Base-by-base conservation (phyloP, 2,888 invertebrate species). In the Melanargia galathea region DNA sequence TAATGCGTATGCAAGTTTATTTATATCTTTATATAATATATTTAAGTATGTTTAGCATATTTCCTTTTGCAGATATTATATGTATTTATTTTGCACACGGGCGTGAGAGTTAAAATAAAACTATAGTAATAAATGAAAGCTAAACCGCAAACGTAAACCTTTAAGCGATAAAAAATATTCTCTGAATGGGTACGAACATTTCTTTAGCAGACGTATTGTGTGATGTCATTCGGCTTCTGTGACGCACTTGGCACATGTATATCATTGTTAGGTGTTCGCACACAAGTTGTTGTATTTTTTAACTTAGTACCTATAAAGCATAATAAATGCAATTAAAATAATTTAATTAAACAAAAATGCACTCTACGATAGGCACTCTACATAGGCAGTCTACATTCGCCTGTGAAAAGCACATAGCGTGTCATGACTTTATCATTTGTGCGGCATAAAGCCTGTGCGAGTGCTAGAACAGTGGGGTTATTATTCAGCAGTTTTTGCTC, bases 401-500 rank as follows among this genome's bases (percentile, higher is more conserved):
- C 79, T 80, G 80, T 81, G 76, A 82, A 83, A 82, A 81, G 78
- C 78, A 77, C 74, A 78, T 64, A 78, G 77, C 75, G 80, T 79
- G 80, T 77, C 76, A 77, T 80, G 80, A 82, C 82, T 86, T 75
- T 81, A 82, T 84, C 78, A 86, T 86, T 65, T 57, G 45, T 60
- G 81, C 74, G 75, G 75, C 75, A 81, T 79, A 81, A 81, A 83
- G 81, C 83, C 79, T 77, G 75, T 75, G 74, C 76, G 77, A 77
- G 76, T 66, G 68, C 71, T 81, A 79, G 78, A 81, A 79, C 74
- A 77, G 79, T 80, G 79, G 80, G 81, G 80, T 83, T 83, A 83
- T 89, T 87, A 87, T 84, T 86, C 86, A 86, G 86, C 84, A 84
- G 82, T 89, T 88, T 88, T 87, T 88, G 80, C 82, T 70, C 72